Evolutionary conservation across 2,888 invertebrate genomes (phyloP).

Genomic region (Heliconius charithonia): DNA sequence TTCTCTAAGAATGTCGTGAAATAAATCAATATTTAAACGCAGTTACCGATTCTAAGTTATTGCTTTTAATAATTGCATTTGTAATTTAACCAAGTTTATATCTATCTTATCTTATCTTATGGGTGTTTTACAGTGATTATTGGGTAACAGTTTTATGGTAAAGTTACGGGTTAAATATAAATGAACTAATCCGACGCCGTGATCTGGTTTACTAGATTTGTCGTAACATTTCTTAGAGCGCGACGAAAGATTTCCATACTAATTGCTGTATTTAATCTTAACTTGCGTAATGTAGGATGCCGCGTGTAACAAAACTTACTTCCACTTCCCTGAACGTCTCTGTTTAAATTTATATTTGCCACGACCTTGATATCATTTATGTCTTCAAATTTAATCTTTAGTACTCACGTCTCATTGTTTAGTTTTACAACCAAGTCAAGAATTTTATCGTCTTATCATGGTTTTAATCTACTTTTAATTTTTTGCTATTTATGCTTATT

Average conservation of each 20-base stretch:
- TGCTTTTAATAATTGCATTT: neutral
- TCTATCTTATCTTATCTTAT: neutral
- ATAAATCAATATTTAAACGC: conserved; percentile 3
- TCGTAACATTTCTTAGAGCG: conserved; percentile 59
- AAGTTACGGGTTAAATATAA: conserved; percentile 45
- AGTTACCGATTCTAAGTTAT: neutral
- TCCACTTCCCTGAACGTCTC: conserved; percentile 51
- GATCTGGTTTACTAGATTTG: conserved; percentile 40
- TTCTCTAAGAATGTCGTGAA: neutral
- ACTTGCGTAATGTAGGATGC: conserved; percentile 59
- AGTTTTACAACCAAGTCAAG: conserved; percentile 24
- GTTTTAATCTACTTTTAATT: conserved; percentile 21
- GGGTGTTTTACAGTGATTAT: conserved; percentile 6
- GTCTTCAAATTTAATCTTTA: conserved; percentile 31
- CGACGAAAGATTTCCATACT: conserved; percentile 67
- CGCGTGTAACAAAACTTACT: conserved; percentile 51
- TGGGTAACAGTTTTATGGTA: conserved; percentile 18
- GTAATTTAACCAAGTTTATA: neutral
- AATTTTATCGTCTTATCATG: conserved; percentile 25
- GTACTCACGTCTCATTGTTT: conserved; percentile 9
- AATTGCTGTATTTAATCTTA: conserved; percentile 63
- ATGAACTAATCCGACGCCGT: conserved; percentile 40
- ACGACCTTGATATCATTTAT: conserved; percentile 34
- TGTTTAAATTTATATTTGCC: conserved; percentile 25
- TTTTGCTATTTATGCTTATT: conserved; percentile 25